phyloP scores from a whole-genome alignment of 2,113 vertebrate species.

The Corydoras maculifer region DNA sequence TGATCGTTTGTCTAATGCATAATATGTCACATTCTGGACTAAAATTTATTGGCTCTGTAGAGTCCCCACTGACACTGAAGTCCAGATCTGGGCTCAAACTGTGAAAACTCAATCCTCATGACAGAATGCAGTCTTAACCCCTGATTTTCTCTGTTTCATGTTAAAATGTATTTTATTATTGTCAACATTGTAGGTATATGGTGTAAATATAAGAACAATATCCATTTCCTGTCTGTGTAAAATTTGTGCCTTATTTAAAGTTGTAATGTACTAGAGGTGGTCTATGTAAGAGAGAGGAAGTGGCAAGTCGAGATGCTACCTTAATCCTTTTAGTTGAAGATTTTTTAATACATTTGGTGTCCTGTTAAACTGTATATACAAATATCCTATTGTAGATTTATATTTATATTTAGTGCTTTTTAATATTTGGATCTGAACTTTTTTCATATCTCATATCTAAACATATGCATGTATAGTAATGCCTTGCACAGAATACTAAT shows the following conservation, averaged over 20 bases:
- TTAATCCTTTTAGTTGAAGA: slow-evolving; percentile 58
- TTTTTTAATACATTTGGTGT: slow-evolving; percentile 46
- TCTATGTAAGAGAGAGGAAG: too few species aligned
- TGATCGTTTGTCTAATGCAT: slow-evolving; percentile 3
- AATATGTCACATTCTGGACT: slow-evolving; percentile 4
- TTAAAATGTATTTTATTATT: slow-evolving; percentile 55
- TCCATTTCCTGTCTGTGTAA: slow-evolving; percentile 78
- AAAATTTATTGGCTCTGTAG: slow-evolving; percentile 1
- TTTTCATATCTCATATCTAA: slow-evolving; percentile 7
- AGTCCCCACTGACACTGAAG: not conserved
- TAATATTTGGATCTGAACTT: slow-evolving; percentile 43
- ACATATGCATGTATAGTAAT: slow-evolving; percentile 23
- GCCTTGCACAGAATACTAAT: slow-evolving; percentile 14
- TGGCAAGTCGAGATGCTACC: slow-evolving; percentile 49
- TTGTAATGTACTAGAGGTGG: slow-evolving; percentile 59
- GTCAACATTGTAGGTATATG: slow-evolving; percentile 67
- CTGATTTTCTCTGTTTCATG: slow-evolving; percentile 35
- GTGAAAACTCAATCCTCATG: slow-evolving; percentile 13
- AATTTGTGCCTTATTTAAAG: slow-evolving; percentile 82
- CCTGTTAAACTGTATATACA: slow-evolving; percentile 51
- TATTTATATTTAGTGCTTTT: slow-evolving; percentile 49
- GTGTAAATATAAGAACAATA: slow-evolving; percentile 78
- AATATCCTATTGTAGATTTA: slow-evolving; percentile 55
- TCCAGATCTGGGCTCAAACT: slow-evolving; percentile 18
- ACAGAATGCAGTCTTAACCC: slow-evolving; percentile 26